Evolutionary conservation across 2,113 vertebrate species (phyloP).

Genomic region (Notothenia coriiceps): DNA sequence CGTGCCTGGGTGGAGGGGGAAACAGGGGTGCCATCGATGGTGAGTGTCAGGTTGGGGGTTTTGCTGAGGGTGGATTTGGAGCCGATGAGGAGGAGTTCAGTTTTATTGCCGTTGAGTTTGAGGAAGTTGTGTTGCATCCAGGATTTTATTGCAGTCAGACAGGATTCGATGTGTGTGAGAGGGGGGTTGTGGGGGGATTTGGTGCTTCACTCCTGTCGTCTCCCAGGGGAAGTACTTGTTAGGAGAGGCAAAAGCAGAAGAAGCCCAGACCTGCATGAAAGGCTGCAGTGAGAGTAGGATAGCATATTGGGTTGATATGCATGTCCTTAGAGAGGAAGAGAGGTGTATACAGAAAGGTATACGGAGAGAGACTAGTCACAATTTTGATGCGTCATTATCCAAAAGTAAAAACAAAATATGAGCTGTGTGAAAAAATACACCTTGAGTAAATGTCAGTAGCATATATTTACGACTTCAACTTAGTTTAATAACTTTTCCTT

Average conservation of each 20-base stretch:
- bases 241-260: constrained; percentile 30
- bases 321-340: constrained; percentile 5
- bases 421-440: background rate
- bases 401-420: background rate
- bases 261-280: constrained; percentile 27
- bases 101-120: too few relatives aligned
- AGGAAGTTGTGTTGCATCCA: too few relatives aligned
- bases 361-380: background rate
- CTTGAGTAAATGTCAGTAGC: background rate
- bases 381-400: background rate
- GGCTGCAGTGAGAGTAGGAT: constrained; percentile 34
- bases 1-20: too few relatives aligned
- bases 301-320: constrained; percentile 19
- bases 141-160: too few relatives aligned
- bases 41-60: too few relatives aligned
- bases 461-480: background rate
- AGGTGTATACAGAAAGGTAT: background rate
- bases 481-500: too few relatives aligned
- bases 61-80: too few relatives aligned
- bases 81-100: too few relatives aligned
- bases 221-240: constrained; percentile 55
- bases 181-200: too few relatives aligned
- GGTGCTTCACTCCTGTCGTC: constrained; percentile 6
- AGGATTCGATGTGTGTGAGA: too few relatives aligned
- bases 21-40: too few relatives aligned